Evolutionary conservation across 2,797 vertebrate species (phyloP).

Genomic region (Liasis olivaceus): DNA sequence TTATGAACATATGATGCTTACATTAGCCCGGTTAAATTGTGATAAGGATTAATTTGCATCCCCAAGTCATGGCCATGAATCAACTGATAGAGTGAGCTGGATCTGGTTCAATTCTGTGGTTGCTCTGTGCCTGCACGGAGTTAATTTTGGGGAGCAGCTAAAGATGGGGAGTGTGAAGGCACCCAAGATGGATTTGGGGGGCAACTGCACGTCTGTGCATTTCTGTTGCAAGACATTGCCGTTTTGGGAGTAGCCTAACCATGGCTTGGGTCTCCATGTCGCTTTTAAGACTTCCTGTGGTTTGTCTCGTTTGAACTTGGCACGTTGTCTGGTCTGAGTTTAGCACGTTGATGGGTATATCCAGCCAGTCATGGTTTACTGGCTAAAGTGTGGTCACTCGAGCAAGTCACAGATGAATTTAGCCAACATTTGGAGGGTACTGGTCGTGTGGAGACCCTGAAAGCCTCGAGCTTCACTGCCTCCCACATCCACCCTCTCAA

Average conservation of each 20-base stretch:
- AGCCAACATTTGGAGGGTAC: background rate
- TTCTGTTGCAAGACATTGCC: background rate
- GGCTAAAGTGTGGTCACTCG: background rate
- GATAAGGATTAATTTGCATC: constrained; percentile 64
- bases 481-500: background rate
- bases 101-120: background rate
- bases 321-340: background rate
- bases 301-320: background rate
- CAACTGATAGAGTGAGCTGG: background rate
- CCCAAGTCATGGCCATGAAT: constrained; percentile 54
- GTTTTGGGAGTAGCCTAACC: background rate
- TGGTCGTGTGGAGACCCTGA: background rate
- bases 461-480: background rate
- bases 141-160: background rate
- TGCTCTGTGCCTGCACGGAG: fast-evolving
- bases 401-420: background rate
- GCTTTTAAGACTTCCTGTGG: background rate
- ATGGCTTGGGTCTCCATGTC: background rate
- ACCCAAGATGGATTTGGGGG: background rate
- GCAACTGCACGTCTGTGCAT: background rate
- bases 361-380: background rate
- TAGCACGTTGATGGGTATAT: background rate
- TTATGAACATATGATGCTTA: constrained; percentile 64
- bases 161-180: background rate
- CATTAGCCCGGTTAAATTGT: constrained; percentile 64